Evolutionary conservation across 2,113 vertebrate species (phyloP).

Genomic region (Esox niger): DNA sequence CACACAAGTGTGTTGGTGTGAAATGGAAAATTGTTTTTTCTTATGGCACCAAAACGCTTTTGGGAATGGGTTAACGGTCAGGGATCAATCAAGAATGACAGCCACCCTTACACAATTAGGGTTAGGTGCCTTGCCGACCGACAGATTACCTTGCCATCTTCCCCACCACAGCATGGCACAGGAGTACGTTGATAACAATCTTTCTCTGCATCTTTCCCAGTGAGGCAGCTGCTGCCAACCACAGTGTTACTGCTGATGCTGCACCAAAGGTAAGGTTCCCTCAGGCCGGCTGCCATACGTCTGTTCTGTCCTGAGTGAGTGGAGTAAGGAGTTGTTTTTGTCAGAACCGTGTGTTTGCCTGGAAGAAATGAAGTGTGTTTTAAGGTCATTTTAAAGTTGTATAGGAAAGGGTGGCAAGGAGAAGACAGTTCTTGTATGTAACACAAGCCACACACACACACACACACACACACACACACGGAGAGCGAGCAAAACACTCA

Average conservation of each 20-base stretch:
- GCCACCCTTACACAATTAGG: no score
- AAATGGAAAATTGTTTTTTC: no score
- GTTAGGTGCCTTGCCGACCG: no score
- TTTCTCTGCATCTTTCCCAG: slow-evolving; percentile 53
- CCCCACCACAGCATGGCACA: neutral
- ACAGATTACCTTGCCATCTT: neutral
- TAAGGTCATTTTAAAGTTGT: no score
- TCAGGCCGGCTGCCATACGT: neutral
- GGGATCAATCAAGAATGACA: no score
- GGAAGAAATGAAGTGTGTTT: neutral
- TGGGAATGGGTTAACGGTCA: no score
- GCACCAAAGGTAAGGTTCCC: slow-evolving; percentile 82
- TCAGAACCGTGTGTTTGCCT: neutral
- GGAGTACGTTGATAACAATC: neutral
- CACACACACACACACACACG: neutral
- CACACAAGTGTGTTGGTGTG: no score
- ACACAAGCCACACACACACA: no score
- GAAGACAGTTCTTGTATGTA: no score
- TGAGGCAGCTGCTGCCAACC: slow-evolving; percentile 79
- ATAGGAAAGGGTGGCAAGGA: neutral
- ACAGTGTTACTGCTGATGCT: slow-evolving; percentile 66
- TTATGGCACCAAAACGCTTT: no score
- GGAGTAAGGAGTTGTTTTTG: neutral
- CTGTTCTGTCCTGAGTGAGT: neutral
- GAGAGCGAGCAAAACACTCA: no score